Evolutionary conservation across 2,888 invertebrate genomes (phyloP), one percentile per base, ranked within the genome.

Genomic region (Drosophila rellima): DNA sequence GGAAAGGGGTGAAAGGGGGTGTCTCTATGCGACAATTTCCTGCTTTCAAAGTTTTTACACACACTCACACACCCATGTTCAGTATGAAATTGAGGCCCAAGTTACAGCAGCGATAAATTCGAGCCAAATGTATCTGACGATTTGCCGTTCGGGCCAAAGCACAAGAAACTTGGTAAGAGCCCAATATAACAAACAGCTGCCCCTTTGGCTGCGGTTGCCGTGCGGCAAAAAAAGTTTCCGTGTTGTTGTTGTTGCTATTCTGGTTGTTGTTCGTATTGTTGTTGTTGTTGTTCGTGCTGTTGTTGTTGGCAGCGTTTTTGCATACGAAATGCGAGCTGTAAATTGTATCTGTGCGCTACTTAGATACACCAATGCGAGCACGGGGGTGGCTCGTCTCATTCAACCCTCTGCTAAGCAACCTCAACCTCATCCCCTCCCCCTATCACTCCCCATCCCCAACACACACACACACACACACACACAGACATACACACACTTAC

Each of bases 91-190:
- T 68, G 76, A 70, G 80, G 80, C 78, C 66, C 67, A 79, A 85
- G 80, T 89, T 90, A 90, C 90, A 90, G 90, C 91, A 91, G 90
- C 91, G 88, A 90, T 90, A 90, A 90, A 90, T 90, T 91, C 82
- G 70, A 88, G 69, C 79, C 71, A 85, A 91, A 90, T 83, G 90
- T 89, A 90, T 85, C 80, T 88, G 85, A 80, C 83, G 81, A 86
- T 65, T 65, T 73, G 79, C 74, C 62, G 35, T 63, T 54, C 31
- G 42, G 42, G 59, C 54, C 42, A 29, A 50, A 23, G 18, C 26
- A 59, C 33, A 50, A 54, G 29, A 40, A 29, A 29, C 29, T 26
- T 11, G 35, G n/a, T 37, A 51, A 51, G 20, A 50, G 23, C 35
- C 6, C 29, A 39, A 17, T 23, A 35, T n/a, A 40, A 39, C 42